Evolutionary conservation across 2,113 vertebrate genomes (phyloP).

Genomic region (Dasyurus viverrinus): DNA sequence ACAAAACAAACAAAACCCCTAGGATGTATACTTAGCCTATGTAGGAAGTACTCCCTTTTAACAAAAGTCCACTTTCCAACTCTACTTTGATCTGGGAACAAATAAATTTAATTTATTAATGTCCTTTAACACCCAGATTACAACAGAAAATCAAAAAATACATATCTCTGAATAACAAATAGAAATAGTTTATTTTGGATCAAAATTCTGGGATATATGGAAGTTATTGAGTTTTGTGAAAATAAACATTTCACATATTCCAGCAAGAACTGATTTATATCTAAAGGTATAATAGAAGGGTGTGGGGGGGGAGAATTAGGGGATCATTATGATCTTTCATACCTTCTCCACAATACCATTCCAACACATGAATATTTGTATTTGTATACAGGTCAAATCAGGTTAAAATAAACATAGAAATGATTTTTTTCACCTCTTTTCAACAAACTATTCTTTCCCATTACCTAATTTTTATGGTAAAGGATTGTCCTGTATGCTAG

Average conservation of each 20-base stretch:
- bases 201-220: not conserved
- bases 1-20: not conserved
- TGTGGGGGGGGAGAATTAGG: too few species aligned
- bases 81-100: not conserved
- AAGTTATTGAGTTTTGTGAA: not conserved
- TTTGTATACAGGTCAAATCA: not conserved
- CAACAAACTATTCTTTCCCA: not conserved
- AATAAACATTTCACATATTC: not conserved
- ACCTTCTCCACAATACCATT: not conserved
- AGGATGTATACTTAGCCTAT: not conserved
- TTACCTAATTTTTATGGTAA: not conserved
- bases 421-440: not conserved
- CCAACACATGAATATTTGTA: not conserved
- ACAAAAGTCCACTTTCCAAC: not conserved
- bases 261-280: not conserved
- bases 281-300: not conserved
- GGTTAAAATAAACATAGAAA: not conserved
- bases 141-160: not conserved
- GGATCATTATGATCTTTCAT: not conserved
- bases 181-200: not conserved
- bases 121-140: not conserved
- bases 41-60: not conserved
- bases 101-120: not conserved
- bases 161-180: not conserved
- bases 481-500: not conserved